A percentile compares a stretch with the other conserved stretches of the same genome.
phyloP scores from a whole-genome alignment of 2,113 vertebrate genomes.

The Amphilophus citrinellus region DNA sequence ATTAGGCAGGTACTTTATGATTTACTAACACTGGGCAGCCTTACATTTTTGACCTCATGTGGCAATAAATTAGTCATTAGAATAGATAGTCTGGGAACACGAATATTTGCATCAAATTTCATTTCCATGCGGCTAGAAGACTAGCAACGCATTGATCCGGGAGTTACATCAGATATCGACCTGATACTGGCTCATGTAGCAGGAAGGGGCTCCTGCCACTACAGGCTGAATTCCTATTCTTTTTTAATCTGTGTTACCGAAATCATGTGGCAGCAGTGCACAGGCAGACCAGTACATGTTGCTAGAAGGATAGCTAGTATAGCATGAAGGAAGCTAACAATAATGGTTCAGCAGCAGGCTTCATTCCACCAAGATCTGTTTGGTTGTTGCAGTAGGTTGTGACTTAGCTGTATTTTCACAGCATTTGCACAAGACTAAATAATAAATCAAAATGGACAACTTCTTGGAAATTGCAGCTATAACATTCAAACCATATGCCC shows the following conservation, averaged over 20 bases:
- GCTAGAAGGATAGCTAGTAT: background rate
- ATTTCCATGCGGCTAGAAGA: background rate
- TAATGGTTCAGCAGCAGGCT: background rate
- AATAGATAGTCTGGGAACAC: background rate
- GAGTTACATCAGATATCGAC: background rate
- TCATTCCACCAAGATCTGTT: background rate
- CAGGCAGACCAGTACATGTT: background rate
- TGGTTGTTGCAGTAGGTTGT: background rate
- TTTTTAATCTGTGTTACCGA: background rate
- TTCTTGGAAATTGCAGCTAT: background rate
- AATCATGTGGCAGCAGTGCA: background rate
- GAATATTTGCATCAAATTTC: conserved; percentile 12
- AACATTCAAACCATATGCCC: background rate
- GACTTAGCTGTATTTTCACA: background rate
- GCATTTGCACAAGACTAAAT: background rate
- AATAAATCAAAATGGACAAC: background rate
- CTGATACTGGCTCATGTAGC: background rate
- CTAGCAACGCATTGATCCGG: no score
- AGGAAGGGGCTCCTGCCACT: no score
- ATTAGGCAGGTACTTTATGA: background rate
- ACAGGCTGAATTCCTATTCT: background rate
- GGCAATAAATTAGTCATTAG: background rate
- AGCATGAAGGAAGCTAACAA: background rate
- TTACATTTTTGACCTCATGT: background rate
- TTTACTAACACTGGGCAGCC: background rate